Evolutionary conservation across 2,888 invertebrate genomes (phyloP), one percentile per base, ranked within the genome.

Genomic region (Torymus texanus): DNA sequence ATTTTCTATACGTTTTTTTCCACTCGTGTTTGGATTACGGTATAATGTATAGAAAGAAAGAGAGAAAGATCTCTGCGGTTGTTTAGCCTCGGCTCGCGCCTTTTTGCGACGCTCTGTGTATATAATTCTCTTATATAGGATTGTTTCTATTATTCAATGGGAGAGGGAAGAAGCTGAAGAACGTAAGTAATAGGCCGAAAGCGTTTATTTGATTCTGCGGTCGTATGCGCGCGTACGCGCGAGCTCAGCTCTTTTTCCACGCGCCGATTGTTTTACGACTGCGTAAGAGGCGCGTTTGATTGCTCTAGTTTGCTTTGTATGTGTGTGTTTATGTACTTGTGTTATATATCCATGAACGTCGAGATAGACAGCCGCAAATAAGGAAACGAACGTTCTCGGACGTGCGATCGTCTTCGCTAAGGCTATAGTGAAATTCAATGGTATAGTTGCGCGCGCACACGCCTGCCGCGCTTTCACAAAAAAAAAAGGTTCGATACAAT

Each of bases 201-300:
- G 56, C 56, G 58, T 66, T 75, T 66, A 66, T 75, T 66, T 66
- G 66, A 66, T 65, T 66, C 51, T 58, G 66, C 65, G 74, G 50
- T 75, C 12, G 66, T 41, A 41, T 21, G 21, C 41, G 41, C 41
- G 41, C 29, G 29, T 29, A 3, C 41, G 41, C 41, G 8, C 41
- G n/a, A 41, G 41, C 41, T 41, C n/a, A n/a, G n/a, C 24, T 66
- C 59, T 24, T 59, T 65, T 21, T 29, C 41, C 41, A 41, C 58
- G 29, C 41, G 13, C n/a, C 24, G 65, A 13, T 24, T 21, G 8
- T 59, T 75, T 75, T 66, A 70, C 41, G 68, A 41, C 50, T 41
- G 14, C 24, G 41, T 41, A 41, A 41, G 41, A 41, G 41, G 58
- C 14, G 29, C 21, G 66, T 59, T 66, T 59, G 58, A 59, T 50